Percentiles rank a stretch among this genome's conserved stretches.
Conservation (phyloP, 2,113 vertebrate species). For the Muscicapa adusta region DNA sequence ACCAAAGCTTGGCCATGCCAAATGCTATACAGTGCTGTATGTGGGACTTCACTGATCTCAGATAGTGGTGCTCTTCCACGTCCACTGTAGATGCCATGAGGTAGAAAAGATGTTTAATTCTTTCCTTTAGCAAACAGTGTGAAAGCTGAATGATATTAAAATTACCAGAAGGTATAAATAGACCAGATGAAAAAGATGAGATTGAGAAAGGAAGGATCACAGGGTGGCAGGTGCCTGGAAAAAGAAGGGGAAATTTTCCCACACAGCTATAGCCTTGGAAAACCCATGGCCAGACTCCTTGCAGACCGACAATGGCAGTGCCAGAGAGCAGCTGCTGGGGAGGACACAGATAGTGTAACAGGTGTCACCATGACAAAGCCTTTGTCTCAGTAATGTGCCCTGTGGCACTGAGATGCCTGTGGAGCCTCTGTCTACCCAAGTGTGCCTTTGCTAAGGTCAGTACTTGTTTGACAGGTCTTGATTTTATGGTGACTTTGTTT, state of each 20-base stretch:
- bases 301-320: fast-evolving
- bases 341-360: background rate
- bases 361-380: background rate
- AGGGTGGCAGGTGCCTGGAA: background rate
- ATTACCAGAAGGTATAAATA: background rate
- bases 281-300: background rate
- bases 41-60: background rate
- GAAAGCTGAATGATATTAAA: background rate
- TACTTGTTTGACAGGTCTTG: conserved; percentile 27
- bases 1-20: background rate
- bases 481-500: conserved; percentile 39
- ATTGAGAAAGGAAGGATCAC: background rate
- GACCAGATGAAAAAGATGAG: background rate
- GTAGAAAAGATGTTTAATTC: background rate
- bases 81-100: background rate
- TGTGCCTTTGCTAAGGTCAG: background rate
- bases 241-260: background rate
- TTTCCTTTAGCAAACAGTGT: background rate
- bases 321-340: background rate
- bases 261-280: background rate
- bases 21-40: background rate
- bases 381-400: background rate
- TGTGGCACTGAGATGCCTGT: background rate
- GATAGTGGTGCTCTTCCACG: background rate
- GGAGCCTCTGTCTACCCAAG: background rate